A percentile compares a stretch with the other conserved stretches of the same genome.
Conservation (phyloP, 2,113 vertebrate species). For the Condylura cristata region DNA sequence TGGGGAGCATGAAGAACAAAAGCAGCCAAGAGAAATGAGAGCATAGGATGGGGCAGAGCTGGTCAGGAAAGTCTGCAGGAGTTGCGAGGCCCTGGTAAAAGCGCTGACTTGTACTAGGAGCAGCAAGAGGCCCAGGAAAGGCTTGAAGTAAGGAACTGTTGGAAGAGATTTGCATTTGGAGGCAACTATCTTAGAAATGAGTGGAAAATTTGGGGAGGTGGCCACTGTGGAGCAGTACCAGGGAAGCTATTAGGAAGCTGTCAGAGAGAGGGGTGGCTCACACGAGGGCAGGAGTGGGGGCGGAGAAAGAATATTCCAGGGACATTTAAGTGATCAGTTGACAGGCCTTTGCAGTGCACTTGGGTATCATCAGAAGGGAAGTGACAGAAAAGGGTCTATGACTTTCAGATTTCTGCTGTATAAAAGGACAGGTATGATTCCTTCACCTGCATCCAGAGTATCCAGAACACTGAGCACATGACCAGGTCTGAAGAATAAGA, state of each 20-base stretch:
- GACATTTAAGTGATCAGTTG: neutral
- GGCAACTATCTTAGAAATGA: neutral
- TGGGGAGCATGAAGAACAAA: neutral
- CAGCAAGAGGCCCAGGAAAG: neutral
- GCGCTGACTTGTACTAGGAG: neutral
- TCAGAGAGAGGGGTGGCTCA: neutral
- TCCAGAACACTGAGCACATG: neutral
- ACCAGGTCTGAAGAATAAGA: neutral
- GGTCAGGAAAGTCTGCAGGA: rapidly evolving
- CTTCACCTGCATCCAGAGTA: neutral
- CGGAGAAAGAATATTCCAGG: neutral
- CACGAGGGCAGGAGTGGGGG: rapidly evolving
- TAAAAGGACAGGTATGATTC: neutral
- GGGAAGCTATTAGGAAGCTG: neutral
- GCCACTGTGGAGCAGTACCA: neutral
- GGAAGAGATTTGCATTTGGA: neutral
- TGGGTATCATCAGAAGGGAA: neutral
- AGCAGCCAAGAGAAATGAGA: neutral
- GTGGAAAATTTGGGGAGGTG: neutral
- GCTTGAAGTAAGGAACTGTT: neutral
- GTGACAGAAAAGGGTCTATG: neutral
- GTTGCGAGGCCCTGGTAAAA: neutral
- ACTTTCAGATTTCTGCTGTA: neutral
- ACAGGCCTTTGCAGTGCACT: neutral
- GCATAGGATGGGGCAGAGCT: neutral